Evolutionary conservation across 2,113 vertebrate species (phyloP), one percentile per base, ranked within the genome.

Genomic region (Coptodon bakossiorum): DNA sequence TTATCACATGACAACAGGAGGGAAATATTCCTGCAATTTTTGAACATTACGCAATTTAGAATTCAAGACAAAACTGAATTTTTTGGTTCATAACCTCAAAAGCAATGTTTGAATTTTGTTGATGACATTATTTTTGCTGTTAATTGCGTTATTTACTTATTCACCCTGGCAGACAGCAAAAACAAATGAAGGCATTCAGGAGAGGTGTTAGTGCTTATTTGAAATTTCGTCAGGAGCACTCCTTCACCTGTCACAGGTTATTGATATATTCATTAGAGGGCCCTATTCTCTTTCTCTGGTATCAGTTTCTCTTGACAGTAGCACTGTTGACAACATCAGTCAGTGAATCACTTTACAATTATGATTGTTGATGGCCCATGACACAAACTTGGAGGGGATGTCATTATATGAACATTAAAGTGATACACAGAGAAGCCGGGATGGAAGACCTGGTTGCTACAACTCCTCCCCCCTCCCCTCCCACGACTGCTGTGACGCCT

Each of bases 311-410:
- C 95, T 96, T 97, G 96, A 96, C 96, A 96, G 94, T 95, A 93
- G 94, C 93, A 91, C 85, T 95, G 95, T 96, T 96, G 97, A 96
- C 96, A 95, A 95, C 96, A 96, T 97, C 96, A 96, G 94, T 97
- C 96, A 96, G 96, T 96, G 96, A 97, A 96, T 97, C 95, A 96
- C 96, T 96, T 97, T 96, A 96, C 97, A 97, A 97, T 97, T 97
- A 97, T 97, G 96, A 96, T 96, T 97, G 95, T 96, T 97, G 97
- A 97, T 97, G 96, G 96, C 84, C 96, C 97, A 97, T 97, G 96
- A 97, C 96, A 97, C 94, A 94, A 95, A 95, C 96, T 95, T 95
- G 94, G 95, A 96, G 93, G 89, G 94, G 96, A 95, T 96, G 96
- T 96, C 96, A 96, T 97, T 97, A 97, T 95, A 93, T 95, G 94